A percentile compares a stretch with the other conserved stretches of the same genome.
Evolutionary conservation across 2,888 invertebrate species (phyloP).

Genomic region (Auanema sp.): DNA sequence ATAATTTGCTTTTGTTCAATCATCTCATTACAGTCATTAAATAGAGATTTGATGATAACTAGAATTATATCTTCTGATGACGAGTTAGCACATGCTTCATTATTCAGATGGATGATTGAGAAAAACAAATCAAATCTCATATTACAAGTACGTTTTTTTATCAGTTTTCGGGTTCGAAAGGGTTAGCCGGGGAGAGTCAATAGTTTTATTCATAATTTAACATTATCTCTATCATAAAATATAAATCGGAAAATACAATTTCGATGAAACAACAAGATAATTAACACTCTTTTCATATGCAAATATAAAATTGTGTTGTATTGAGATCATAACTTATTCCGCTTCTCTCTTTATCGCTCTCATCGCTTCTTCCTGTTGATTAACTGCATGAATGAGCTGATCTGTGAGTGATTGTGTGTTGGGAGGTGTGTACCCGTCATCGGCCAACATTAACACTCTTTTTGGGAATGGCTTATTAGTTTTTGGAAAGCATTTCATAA

Average conservation of each 20-base stretch:
- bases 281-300: too few relatives aligned
- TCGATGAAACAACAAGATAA: background rate
- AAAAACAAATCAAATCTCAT: constrained; percentile 46
- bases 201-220: constrained; percentile 1
- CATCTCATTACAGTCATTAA: constrained; percentile 39
- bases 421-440: background rate
- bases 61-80: constrained; percentile 72
- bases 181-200: background rate
- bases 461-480: constrained; percentile 10
- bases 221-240: background rate
- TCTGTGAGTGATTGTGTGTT: background rate
- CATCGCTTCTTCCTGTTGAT: background rate
- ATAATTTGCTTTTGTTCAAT: constrained; percentile 10
- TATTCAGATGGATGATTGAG: constrained; percentile 71
- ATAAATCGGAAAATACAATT: background rate
- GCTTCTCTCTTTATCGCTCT: background rate
- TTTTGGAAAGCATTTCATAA: constrained; percentile 8
- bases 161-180: constrained; percentile 10
- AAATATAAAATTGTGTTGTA: too few relatives aligned
- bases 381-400: background rate
- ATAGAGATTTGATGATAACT: constrained; percentile 70
- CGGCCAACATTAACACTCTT: background rate
- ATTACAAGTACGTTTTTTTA: constrained; percentile 32
- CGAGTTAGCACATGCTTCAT: constrained; percentile 84
- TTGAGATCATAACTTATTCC: background rate